Evolutionary conservation across 2,888 invertebrate genomes (phyloP).

Genomic region (Xylophagus ater): DNA sequence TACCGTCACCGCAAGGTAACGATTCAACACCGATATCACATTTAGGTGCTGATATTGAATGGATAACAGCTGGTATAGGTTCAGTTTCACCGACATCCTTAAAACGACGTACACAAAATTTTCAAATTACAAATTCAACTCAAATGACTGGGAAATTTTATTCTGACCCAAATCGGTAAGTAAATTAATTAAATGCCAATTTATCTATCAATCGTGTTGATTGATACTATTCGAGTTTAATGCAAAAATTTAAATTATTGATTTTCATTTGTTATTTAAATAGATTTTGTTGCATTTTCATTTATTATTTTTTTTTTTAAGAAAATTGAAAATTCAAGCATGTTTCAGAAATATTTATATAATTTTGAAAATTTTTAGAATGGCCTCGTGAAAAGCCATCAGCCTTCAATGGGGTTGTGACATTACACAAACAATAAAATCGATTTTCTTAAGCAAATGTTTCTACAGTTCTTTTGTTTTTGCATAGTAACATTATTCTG

Average conservation of each 20-base stretch:
- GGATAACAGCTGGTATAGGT: constrained; percentile 57
- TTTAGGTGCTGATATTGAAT: constrained; percentile 62
- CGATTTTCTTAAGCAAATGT: constrained; percentile 5
- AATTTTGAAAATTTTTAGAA: no score
- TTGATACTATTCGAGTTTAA: neutral
- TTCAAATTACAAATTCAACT: constrained; percentile 11
- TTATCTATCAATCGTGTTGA: no score
- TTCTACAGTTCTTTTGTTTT: neutral
- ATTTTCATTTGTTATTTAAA: no score
- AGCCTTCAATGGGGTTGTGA: constrained; percentile 10
- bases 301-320: no score
- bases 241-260: no score
- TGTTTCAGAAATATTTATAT: no score
- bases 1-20: constrained; percentile 37
- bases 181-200: no score
- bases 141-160: constrained; percentile 3
- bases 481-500: constrained; percentile 2
- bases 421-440: no score
- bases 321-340: no score
- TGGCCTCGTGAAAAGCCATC: neutral
- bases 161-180: constrained; percentile 14
- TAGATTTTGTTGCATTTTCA: no score
- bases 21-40: constrained; percentile 27
- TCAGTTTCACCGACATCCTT: constrained; percentile 46
- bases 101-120: constrained; percentile 27